Base-by-base conservation (phyloP, 2,888 invertebrate genomes). In the Drosophila ustulata region DNA sequence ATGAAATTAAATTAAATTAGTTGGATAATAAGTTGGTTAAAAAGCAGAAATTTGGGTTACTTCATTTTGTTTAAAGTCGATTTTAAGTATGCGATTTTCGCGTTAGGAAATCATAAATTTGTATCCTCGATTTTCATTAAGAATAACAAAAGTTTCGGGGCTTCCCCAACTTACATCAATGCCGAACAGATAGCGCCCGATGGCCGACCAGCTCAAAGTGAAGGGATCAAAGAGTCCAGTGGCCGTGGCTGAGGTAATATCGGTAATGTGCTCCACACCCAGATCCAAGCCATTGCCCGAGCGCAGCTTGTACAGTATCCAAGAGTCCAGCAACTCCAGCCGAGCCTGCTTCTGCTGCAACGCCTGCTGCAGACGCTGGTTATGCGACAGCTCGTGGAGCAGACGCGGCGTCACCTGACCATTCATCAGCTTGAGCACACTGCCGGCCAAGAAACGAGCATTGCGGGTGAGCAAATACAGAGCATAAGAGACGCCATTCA, bases 161-260 rank as follows among this genome's bases (percentile, higher is more conserved):
- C 0, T 0, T 7, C 1, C 3, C 7, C 1, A 0, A 81, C 88
- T 82, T 75, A 91, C 91, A 75, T 92, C 87, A 13, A 98, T 95
- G 66, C 95, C 94, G 81, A 98, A 94, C 34, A 97, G 90, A 13
- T 94, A 8, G 95, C 95, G 94, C 95, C 95, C 6, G 93, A 93
- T 45, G 13, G 88, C 75, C 0, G 97, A 96, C 98, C 98, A 99
- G 71, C 95, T 93, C 93, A 97, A 94, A 71, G 96, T 95, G 91
- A 97, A 99, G 0, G 98, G 98, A 92, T 99, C 99, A 91, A 94
- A 99, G 84, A 99, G 94, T 1, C 98, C 99, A 0, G 98, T 98
- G 1, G 97, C 96, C 37, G 98, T 96, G 1, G 97, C 97, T 80
- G 96, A 97, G 0, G 97, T 97, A n/a, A 96, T 95, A 90, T 99